A percentile compares a stretch with the other conserved stretches of the same genome.
These are phyloP conservation scores for Dynastes maya DNA, from an alignment of 2,888 invertebrate species.

Conservation along the genomic window DNA sequence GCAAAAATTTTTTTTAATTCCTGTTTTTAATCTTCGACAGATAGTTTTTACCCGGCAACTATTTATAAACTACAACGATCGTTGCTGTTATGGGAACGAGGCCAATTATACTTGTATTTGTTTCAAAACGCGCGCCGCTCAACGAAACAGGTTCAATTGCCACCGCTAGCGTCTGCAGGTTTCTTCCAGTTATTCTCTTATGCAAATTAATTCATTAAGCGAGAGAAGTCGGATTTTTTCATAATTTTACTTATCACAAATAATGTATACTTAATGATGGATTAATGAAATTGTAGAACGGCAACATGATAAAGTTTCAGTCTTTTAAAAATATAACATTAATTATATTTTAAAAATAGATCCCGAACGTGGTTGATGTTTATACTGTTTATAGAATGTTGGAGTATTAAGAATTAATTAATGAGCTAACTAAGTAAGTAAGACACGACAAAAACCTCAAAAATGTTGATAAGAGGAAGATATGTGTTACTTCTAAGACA, in stretches of 20 bases:
- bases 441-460: no score
- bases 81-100: constrained; percentile 56
- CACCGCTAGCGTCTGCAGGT: constrained; percentile 1
- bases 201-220: constrained; percentile 51
- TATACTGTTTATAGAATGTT: no score
- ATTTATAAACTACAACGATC: neutral
- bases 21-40: neutral
- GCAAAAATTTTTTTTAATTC: neutral
- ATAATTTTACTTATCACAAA: neutral
- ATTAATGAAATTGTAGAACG: neutral
- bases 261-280: neutral
- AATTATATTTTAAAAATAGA: no score
- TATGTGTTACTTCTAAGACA: no score
- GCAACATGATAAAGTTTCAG: no score
- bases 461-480: no score
- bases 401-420: no score
- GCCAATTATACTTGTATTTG: constrained; percentile 55
- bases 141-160: constrained; percentile 43
- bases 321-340: no score
- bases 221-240: neutral
- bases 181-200: constrained; percentile 36
- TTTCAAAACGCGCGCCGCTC: constrained; percentile 10
- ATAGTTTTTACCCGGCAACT: constrained; percentile 15
- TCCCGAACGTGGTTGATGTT: no score
- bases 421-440: no score